These are phyloP conservation scores for Nymphalis polychloros DNA, from an alignment of 2,888 invertebrate species.

Conservation along the genomic window DNA sequence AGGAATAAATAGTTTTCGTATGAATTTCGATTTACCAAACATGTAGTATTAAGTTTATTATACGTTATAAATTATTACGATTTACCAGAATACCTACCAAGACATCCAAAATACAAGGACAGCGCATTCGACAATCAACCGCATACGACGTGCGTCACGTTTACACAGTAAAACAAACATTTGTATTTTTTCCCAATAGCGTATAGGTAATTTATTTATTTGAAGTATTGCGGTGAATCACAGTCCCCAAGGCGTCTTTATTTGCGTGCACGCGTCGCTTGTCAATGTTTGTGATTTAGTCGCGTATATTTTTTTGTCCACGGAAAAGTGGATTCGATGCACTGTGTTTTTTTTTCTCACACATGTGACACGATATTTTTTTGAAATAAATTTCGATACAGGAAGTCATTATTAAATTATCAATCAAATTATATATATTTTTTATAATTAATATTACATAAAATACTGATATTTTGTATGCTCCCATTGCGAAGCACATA, in stretches of 20 bases:
- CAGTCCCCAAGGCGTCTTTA: slow-evolving; percentile 70
- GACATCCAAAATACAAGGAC: slow-evolving; percentile 1
- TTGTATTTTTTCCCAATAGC: slow-evolving; percentile 50
- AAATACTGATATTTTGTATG: too few species aligned
- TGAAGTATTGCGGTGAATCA: slow-evolving; percentile 69
- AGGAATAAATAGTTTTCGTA: too few species aligned
- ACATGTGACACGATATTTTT: background rate
- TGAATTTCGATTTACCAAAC: too few species aligned
- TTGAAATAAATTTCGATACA: too few species aligned
- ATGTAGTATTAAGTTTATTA: background rate
- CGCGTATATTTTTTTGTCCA: slow-evolving; percentile 26
- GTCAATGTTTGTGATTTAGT: slow-evolving; percentile 66
- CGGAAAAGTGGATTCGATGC: slow-evolving; percentile 14
- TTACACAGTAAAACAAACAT: slow-evolving; percentile 59
- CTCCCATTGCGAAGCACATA: too few species aligned
- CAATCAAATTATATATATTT: too few species aligned
- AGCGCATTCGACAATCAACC: slow-evolving; percentile 33
- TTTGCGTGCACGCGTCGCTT: slow-evolving; percentile 66
- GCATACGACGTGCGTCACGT: slow-evolving; percentile 44
- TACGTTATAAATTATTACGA: background rate
- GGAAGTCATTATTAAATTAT: too few species aligned
- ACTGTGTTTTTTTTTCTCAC: background rate
- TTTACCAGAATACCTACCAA: background rate
- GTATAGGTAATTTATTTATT: slow-evolving; percentile 65
- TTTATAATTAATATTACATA: too few species aligned